Evolutionary conservation across 2,113 vertebrate genomes (phyloP), one percentile per base, ranked within the genome.

Genomic region (Heterotilapia buettikoferi): DNA sequence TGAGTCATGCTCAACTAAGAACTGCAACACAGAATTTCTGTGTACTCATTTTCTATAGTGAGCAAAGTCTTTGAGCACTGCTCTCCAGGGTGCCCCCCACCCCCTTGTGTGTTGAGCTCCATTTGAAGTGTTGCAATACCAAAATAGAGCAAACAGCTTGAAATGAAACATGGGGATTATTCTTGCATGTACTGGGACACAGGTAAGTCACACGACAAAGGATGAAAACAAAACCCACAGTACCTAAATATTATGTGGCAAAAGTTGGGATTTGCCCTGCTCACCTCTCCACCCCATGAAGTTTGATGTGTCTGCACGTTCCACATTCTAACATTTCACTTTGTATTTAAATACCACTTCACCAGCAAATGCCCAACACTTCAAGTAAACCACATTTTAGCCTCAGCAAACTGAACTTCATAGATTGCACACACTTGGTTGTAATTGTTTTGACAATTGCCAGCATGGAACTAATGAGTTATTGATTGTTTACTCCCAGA

Each of bases 111-210:
- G 43, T 83, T 56, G 90, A 90, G 91, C 85, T 92, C 83, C 90
- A 94, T 91, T 87, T 95, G 93, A 95, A 93, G 92, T 88, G 84
- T 83, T 89, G 90, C 84, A 84, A 86, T 83, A 89, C 92, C 76
- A 90, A 95, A 95, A 94, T 93, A 94, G 92, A 92, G 91, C 92
- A 93, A 94, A 94, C 89, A 81, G 88, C 87, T 90, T 82, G 83
- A 90, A 93, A 84, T 86, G 87, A 93, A 91, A 91, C 38, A 80
- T 80, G 76, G 86, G 86, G 84, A 92, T 89, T 85, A 90, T 91
- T 90, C 81, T 80, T 86, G 86, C 89, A 91, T 38, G 40, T 83
- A 86, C 26, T 26, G 78, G 88, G 82, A 91, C 78, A 63, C 63
- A 8, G 47, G 73, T 68, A 89, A 94, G 89, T 84, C 82, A 88